phyloP scores from a whole-genome alignment of 2,888 invertebrate genomes.

The Cosmorhoe ocellata region DNA sequence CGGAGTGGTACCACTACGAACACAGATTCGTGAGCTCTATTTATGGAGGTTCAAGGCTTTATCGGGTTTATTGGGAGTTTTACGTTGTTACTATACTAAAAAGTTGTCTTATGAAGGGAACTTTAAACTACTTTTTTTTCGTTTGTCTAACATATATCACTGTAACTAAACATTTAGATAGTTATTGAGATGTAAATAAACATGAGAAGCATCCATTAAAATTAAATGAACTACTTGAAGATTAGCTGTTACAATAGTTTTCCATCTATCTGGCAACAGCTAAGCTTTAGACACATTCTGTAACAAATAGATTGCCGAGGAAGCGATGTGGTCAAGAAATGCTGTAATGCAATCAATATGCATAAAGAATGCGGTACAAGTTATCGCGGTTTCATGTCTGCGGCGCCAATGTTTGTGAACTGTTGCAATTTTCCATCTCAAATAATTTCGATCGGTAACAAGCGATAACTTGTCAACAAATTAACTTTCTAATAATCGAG shows the following conservation, averaged over 20 bases:
- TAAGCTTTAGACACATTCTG: conserved; percentile 59
- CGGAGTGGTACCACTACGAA: conserved; percentile 23
- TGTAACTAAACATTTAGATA: conserved; percentile 34
- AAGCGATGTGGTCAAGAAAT: conserved; percentile 76
- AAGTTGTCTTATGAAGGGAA: conserved; percentile 2
- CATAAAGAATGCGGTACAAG: conserved; percentile 74
- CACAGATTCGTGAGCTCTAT: conserved; percentile 31
- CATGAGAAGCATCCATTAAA: conserved; percentile 70
- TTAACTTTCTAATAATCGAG: conserved; percentile 77
- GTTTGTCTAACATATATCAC: conserved; percentile 3
- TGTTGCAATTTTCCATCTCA: conserved; percentile 48
- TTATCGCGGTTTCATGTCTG: conserved; percentile 67
- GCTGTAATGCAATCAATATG: conserved; percentile 74
- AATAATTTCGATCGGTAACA: conserved; percentile 57
- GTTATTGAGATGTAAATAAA: conserved; percentile 63
- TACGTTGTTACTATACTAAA: conserved; percentile 12
- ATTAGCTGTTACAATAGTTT: conserved; percentile 59
- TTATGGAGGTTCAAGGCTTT: conserved; percentile 40
- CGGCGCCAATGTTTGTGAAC: conserved; percentile 60
- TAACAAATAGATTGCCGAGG: conserved; percentile 63
- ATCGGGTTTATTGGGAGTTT: conserved; percentile 29
- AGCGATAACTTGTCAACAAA: conserved; percentile 79
- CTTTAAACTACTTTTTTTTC: background rate
- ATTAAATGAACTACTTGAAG: conserved; percentile 56
- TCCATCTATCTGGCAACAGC: conserved; percentile 53